Percentiles rank a stretch among this genome's conserved stretches.
Conservation (phyloP, 2,888 invertebrate genomes). For the Margaritifera margaritifera region DNA sequence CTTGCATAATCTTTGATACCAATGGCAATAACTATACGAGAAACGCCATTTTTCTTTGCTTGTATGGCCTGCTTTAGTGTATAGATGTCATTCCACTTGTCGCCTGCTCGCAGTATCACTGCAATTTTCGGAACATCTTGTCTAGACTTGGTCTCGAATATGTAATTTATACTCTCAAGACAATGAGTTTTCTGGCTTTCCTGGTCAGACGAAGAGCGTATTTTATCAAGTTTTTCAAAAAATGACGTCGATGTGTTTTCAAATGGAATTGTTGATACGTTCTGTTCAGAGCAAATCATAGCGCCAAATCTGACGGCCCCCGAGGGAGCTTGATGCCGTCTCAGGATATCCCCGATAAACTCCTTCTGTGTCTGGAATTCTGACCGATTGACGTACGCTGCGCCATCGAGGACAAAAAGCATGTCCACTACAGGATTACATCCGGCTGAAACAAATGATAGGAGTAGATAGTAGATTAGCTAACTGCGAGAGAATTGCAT, state of each 20-base stretch:
- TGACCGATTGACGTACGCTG: conserved; percentile 12
- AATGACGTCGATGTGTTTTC: neutral
- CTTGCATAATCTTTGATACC: conserved; percentile 19
- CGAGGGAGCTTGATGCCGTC: conserved; percentile 16
- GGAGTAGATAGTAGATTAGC: no score
- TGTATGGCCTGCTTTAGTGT: conserved; percentile 9
- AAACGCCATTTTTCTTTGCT: conserved; percentile 9
- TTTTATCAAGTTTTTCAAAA: neutral
- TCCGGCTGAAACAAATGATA: neutral
- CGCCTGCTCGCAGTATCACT: conserved; percentile 10
- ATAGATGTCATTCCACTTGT: conserved; percentile 20
- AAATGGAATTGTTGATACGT: conserved; percentile 8
- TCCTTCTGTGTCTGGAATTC: conserved; percentile 11
- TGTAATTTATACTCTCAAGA: conserved; percentile 15
- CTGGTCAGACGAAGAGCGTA: no score
- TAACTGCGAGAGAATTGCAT: no score
- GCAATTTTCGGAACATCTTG: conserved; percentile 17
- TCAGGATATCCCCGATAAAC: conserved; percentile 10
- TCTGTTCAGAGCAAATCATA: conserved; percentile 10
- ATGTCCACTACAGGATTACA: conserved; percentile 25
- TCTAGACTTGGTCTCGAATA: conserved; percentile 19
- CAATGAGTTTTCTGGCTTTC: conserved; percentile 5
- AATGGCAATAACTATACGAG: conserved; percentile 15
- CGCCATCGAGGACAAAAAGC: conserved; percentile 20
- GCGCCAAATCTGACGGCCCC: conserved; percentile 15